Base-by-base conservation (phyloP, 2,888 invertebrate species). In the Camptogramma bilineatum region DNA sequence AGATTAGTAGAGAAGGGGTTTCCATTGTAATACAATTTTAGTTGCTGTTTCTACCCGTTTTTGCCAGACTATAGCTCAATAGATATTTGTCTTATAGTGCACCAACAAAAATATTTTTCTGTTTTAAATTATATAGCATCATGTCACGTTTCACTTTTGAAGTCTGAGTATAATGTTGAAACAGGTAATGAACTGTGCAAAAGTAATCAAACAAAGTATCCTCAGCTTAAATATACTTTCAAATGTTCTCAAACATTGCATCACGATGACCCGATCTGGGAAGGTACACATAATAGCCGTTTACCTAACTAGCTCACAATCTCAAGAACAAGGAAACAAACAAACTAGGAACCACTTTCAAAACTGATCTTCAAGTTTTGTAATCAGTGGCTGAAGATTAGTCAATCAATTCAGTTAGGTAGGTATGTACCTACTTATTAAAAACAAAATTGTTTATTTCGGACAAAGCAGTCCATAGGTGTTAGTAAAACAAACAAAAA, bases 201-300 rank as follows among this genome's bases (percentile, higher is more conserved):
- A 47, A 39, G 56, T 34, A 48, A 56, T 56, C 34, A 56, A 39
- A 21, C 39, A 48, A 21, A 56, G 56, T 34, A 56, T 34, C 16
- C 7, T 39, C 13, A 39, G 16, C 3, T 42, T 18, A 28, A 28
- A 9, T 17, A 28, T 46, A 52, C 60, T 60, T 60, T 60, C 60
- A 59, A 58, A 58, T 46, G 31, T 21, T 39, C n/a, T 39, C 10
- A 44, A 24, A 19, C 17, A 39, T 60, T 52, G 39, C 52, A 53
- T 48, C 47, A 59, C 55, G 24, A 59, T 52, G 18, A 28, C 28
- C 9, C 51, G n/a, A 44, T 51, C 42, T 28, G 16, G 51, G 39
- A 58, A 28, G 57, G 51, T 17, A 18, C 16, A 21, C 42, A 21
- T n/a, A 28, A 51, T n/a, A 34, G 10, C n/a, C 34, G 44, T 44